These are phyloP conservation scores for Campoplex nolae DNA, from an alignment of 2,888 invertebrate genomes.

Conservation along the genomic window DNA sequence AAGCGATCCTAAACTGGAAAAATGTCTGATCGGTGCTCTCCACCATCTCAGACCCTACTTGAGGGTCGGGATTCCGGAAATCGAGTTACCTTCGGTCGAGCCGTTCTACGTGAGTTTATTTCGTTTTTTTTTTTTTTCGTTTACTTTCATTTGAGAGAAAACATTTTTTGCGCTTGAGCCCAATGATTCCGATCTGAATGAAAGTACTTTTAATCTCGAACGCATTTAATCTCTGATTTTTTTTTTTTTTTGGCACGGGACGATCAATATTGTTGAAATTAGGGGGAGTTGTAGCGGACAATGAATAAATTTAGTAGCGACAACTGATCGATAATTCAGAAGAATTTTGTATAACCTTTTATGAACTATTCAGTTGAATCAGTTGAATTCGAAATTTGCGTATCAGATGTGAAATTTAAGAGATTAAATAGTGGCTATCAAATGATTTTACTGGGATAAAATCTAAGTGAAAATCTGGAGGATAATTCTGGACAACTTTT, in stretches of 20 bases:
- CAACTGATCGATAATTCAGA: background rate
- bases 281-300: background rate
- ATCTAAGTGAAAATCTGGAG: background rate
- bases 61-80: conserved; percentile 85
- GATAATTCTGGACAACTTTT: background rate
- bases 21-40: conserved; percentile 83
- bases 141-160: background rate
- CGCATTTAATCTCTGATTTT: background rate
- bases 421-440: background rate
- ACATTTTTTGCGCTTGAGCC: background rate
- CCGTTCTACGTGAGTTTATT: conserved; percentile 83
- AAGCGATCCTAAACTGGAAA: conserved; percentile 84
- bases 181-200: too few relatives aligned
- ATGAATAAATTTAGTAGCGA: background rate
- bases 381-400: background rate
- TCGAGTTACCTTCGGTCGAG: conserved; percentile 86
- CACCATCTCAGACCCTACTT: conserved; percentile 85
- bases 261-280: background rate
- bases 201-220: background rate
- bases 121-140: conserved; percentile 8
- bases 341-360: background rate
- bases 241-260: background rate
- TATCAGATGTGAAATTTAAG: background rate
- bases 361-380: background rate
- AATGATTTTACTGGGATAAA: background rate